Conservation (phyloP, 2,797 vertebrate species). For the Dromococcyx pavoninus region DNA sequence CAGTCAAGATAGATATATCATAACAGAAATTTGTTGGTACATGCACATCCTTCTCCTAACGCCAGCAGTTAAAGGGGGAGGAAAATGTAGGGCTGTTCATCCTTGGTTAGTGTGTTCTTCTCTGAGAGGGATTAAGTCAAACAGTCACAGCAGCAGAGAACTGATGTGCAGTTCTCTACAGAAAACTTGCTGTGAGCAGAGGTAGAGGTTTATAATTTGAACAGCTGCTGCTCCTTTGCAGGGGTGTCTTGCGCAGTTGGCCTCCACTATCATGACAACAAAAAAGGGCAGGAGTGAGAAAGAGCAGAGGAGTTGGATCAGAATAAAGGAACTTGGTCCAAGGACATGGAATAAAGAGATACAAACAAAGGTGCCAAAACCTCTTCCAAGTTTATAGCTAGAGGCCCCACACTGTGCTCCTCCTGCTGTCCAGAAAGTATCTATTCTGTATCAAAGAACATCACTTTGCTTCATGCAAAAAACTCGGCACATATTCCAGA, state of each 20-base stretch:
- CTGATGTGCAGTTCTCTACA: fast-evolving
- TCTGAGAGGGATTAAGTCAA: neutral
- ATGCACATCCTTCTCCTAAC: neutral
- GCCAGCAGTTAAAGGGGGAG: neutral
- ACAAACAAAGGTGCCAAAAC: neutral
- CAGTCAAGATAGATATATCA: fast-evolving
- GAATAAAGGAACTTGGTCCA: neutral
- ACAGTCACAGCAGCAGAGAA: neutral
- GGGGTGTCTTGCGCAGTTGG: neutral
- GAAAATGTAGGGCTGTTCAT: neutral
- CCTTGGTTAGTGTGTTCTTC: neutral
- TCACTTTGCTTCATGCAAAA: neutral
- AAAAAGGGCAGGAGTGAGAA: neutral
- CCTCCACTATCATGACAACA: neutral
- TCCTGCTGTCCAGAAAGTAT: neutral
- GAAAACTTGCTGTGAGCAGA: neutral
- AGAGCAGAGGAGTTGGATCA: neutral
- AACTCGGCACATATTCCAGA: neutral
- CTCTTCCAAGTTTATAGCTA: neutral
- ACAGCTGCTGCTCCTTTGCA: neutral
- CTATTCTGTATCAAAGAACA: neutral
- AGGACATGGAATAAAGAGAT: neutral
- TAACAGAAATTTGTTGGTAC: neutral
- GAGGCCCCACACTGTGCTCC: neutral
- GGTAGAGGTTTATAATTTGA: neutral